Conservation (phyloP, 2,797 vertebrate genomes). For the Octomys mimax region DNA sequence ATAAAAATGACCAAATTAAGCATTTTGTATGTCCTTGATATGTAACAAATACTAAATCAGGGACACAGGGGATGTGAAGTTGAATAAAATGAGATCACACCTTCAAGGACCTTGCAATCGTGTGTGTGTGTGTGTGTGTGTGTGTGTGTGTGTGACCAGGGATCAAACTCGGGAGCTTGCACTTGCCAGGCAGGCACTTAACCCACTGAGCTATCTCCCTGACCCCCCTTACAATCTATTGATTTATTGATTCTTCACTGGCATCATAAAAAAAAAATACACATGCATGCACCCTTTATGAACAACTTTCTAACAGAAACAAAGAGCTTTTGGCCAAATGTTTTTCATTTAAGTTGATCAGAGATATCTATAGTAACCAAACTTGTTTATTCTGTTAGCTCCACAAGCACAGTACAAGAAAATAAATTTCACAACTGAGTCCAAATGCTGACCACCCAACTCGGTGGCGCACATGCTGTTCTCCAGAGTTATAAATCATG, state of each 20-base stretch:
- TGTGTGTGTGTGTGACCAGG: too few relatives aligned
- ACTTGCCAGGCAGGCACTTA: too few relatives aligned
- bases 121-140: too few relatives aligned
- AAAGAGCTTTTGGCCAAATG: background rate
- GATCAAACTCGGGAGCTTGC: too few relatives aligned
- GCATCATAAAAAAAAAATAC: background rate
- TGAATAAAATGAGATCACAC: background rate
- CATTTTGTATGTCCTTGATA: background rate
- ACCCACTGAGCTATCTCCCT: too few relatives aligned
- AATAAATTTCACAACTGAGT: slow-evolving; percentile 57
- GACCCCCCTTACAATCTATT: background rate
- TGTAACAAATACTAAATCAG: background rate
- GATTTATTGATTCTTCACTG: background rate
- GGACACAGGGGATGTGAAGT: background rate
- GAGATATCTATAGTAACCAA: background rate
- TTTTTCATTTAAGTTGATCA: slow-evolving; percentile 4
- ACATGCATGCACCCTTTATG: background rate
- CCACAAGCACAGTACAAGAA: slow-evolving; percentile 42
- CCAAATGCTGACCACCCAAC: slow-evolving; percentile 72
- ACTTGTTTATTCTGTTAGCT: slow-evolving; percentile 51
- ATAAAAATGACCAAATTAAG: background rate
- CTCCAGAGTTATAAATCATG: background rate
- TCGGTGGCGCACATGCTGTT: background rate
- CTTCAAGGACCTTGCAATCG: background rate
- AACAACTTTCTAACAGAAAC: background rate